phyloP scores from a whole-genome alignment of 2,888 invertebrate genomes.

The Ypsolopha scabrella region DNA sequence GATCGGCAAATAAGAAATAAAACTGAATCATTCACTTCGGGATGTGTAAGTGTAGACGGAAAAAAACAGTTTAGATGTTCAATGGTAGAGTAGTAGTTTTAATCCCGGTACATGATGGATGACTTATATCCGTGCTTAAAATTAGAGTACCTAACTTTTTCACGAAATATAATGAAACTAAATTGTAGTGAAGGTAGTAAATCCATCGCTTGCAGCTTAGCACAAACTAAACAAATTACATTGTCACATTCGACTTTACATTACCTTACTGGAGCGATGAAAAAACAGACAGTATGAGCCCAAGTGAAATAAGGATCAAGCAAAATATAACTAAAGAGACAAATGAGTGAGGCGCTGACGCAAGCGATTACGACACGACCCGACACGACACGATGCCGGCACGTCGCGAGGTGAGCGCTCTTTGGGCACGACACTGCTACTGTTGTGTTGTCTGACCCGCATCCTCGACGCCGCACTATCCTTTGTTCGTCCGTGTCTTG shows the following conservation, averaged over 20 bases:
- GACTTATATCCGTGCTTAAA: not conserved
- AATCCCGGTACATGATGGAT: constrained; percentile 37
- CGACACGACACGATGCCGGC: constrained; percentile 14
- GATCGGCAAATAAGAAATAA: constrained; percentile 45
- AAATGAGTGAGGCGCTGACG: not conserved
- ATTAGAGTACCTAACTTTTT: not conserved
- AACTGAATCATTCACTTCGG: constrained; percentile 34
- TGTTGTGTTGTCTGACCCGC: constrained; percentile 14
- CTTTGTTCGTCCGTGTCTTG: constrained; percentile 59
- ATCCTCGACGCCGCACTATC: constrained; percentile 22
- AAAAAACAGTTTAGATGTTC: constrained; percentile 46
- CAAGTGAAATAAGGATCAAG: not conserved
- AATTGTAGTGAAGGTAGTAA: constrained; percentile 44
- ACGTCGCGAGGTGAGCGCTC: constrained; percentile 13
- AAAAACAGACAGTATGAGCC: not conserved
- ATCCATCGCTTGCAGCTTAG: constrained; percentile 55
- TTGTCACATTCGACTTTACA: no score
- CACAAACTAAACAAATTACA: constrained; percentile 16
- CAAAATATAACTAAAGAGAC: not conserved
- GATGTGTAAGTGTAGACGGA: constrained; percentile 53
- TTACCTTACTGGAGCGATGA: not conserved
- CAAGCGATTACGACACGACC: not conserved
- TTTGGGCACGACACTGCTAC: constrained; percentile 9
- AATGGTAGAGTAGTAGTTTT: constrained; percentile 55
- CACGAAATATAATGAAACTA: not conserved